Percentiles rank a stretch among this genome's conserved stretches.
phyloP scores from a whole-genome alignment of 2,797 vertebrate species.

The Megaceryle alcyon region DNA sequence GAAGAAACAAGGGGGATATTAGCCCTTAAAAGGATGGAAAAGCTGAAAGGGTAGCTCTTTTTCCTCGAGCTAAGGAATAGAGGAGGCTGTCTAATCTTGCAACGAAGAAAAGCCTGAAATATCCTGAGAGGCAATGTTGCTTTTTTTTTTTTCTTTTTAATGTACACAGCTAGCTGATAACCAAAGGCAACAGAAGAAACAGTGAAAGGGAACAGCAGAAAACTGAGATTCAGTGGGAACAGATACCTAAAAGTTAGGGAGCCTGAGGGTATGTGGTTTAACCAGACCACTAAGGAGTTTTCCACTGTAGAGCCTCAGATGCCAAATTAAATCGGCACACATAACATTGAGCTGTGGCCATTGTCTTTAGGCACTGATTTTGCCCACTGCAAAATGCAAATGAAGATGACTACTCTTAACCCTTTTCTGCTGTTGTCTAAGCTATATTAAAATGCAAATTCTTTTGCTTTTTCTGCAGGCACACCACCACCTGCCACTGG shows the following conservation, averaged over 20 bases:
- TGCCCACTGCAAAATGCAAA: slow-evolving; percentile 5
- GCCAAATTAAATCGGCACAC: slow-evolving; percentile 5
- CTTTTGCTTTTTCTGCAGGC: not conserved
- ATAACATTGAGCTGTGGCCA: not conserved
- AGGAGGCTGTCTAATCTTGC: not conserved
- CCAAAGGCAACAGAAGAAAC: slow-evolving; percentile 40
- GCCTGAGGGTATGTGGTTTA: slow-evolving; percentile 34
- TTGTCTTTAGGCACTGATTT: slow-evolving; percentile 15
- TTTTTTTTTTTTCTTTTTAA: not conserved
- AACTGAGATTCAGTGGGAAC: not conserved
- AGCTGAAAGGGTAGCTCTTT: not conserved
- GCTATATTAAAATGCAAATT: slow-evolving; percentile 19
- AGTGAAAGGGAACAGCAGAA: slow-evolving; percentile 15
- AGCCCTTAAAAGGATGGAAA: not conserved
- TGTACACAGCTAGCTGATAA: not conserved
- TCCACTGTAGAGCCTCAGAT: not conserved
- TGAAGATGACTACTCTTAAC: not conserved
- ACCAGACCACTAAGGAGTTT: slow-evolving; percentile 48
- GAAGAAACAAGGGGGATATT: not conserved
- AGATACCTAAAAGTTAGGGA: slow-evolving; percentile 27
- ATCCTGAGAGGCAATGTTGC: not conserved
- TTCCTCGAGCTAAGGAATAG: not conserved
- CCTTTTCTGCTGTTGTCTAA: not conserved
- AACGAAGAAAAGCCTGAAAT: slow-evolving; percentile 35
- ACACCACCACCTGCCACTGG: not conserved